These are phyloP conservation scores for Podarcis siculus DNA, from an alignment of 2,797 vertebrate genomes.

Conservation along the genomic window DNA sequence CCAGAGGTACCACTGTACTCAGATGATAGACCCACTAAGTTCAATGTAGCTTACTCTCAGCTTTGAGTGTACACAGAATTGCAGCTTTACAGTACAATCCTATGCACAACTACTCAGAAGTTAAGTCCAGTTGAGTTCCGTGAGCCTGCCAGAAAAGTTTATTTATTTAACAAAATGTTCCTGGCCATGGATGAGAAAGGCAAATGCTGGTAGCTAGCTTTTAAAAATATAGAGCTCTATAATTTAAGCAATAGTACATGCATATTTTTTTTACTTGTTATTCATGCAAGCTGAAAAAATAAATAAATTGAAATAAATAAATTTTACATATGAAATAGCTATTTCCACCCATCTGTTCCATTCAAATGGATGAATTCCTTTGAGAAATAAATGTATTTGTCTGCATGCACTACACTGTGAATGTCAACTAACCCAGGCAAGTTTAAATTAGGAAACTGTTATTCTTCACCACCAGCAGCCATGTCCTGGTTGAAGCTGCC, in stretches of 20 bases:
- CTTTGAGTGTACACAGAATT: too few species aligned
- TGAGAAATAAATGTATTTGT: not conserved
- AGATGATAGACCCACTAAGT: too few species aligned
- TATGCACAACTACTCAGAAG: too few species aligned
- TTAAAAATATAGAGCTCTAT: not conserved
- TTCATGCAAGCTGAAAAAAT: not conserved
- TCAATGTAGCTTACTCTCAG: too few species aligned
- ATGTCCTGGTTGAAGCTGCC: not conserved
- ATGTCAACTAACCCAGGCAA: not conserved
- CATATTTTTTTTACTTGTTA: not conserved
- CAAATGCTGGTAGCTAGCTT: not conserved
- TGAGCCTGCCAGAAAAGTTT: not conserved
- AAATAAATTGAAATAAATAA: not conserved
- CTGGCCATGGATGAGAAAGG: not conserved
- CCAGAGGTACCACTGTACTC: too few species aligned
- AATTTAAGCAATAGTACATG: too few species aligned
- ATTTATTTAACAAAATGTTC: not conserved
- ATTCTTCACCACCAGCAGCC: not conserved
- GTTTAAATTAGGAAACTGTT: slow-evolving; percentile 6
- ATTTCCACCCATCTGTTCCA: not conserved
- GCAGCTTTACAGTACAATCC: too few species aligned
- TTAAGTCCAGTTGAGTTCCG: not conserved
- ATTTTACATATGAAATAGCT: not conserved
- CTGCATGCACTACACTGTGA: not conserved
- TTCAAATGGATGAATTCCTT: not conserved